Conservation (phyloP, 2,888 invertebrate species). For the Drosophila pullipes region DNA sequence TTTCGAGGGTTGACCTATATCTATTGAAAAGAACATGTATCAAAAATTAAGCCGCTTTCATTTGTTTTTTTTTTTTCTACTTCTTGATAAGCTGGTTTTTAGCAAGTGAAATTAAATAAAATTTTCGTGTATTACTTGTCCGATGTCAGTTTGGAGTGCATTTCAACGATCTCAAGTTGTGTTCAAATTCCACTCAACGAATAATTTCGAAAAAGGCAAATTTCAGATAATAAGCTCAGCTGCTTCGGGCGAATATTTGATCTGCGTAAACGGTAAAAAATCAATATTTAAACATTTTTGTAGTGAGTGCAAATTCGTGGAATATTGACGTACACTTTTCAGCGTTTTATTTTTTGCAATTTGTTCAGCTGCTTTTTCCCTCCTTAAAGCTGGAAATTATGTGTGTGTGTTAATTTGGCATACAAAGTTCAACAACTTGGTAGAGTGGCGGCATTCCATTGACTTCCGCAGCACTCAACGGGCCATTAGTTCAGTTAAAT, state of each 20-base stretch:
- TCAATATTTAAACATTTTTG: slow-evolving; percentile 21
- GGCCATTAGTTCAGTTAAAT: slow-evolving; percentile 41
- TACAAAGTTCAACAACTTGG: slow-evolving; percentile 58
- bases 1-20: not conserved
- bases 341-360: slow-evolving; percentile 11
- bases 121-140: not conserved
- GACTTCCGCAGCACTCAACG: slow-evolving; percentile 47
- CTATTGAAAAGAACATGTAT: not conserved
- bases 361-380: slow-evolving; percentile 32
- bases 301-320: slow-evolving; percentile 20
- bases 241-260: slow-evolving; percentile 25
- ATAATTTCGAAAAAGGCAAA: not conserved
- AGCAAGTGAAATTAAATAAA: not conserved
- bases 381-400: slow-evolving; percentile 27
- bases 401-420: slow-evolving; percentile 40
- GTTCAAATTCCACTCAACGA: not conserved
- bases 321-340: slow-evolving; percentile 26
- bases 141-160: not conserved
- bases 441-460: slow-evolving; percentile 17
- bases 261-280: slow-evolving; percentile 13
- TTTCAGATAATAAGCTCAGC: slow-evolving; percentile 1
- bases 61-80: not conserved
- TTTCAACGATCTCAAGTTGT: not conserved
- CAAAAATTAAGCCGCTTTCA: not conserved
- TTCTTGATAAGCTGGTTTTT: not conserved